phyloP scores from a whole-genome alignment of 2,888 invertebrate genomes.

The Ennomos quercinarius region DNA sequence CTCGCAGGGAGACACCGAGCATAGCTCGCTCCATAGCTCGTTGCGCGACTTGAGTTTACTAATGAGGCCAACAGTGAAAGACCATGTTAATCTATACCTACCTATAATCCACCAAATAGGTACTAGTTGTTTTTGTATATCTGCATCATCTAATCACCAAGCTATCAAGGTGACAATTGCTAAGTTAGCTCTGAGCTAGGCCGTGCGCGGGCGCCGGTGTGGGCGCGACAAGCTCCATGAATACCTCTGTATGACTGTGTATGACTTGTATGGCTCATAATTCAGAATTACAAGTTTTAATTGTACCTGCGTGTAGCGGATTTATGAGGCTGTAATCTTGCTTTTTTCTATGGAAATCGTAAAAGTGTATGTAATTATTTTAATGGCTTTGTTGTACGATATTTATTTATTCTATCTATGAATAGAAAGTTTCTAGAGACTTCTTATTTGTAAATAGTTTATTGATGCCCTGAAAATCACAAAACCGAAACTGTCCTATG shows the following conservation, averaged over 20 bases:
- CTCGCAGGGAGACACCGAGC: too few species aligned
- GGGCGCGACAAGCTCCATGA: constrained; percentile 43
- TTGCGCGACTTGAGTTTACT: too few species aligned
- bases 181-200: constrained; percentile 41
- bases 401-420: too few species aligned
- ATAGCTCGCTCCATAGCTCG: too few species aligned
- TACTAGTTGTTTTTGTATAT: neutral
- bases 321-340: neutral
- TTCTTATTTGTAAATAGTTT: neutral
- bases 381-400: too few species aligned
- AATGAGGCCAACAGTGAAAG: too few species aligned
- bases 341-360: neutral
- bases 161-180: constrained; percentile 47
- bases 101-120: too few species aligned
- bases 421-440: too few species aligned
- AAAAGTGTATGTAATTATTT: too few species aligned
- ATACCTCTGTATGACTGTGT: constrained; percentile 9
- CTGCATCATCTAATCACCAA: constrained; percentile 14
- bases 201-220: constrained; percentile 57
- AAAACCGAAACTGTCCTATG: too few species aligned
- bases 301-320: neutral
- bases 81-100: too few species aligned
- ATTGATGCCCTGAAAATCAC: neutral
- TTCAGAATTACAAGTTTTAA: constrained; percentile 16
- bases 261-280: constrained; percentile 34